Evolutionary conservation across 1,140 invertebrate genomes (phyloP), one percentile per base, ranked within the genome.

Genomic region (Coenobita brevimanus): DNA sequence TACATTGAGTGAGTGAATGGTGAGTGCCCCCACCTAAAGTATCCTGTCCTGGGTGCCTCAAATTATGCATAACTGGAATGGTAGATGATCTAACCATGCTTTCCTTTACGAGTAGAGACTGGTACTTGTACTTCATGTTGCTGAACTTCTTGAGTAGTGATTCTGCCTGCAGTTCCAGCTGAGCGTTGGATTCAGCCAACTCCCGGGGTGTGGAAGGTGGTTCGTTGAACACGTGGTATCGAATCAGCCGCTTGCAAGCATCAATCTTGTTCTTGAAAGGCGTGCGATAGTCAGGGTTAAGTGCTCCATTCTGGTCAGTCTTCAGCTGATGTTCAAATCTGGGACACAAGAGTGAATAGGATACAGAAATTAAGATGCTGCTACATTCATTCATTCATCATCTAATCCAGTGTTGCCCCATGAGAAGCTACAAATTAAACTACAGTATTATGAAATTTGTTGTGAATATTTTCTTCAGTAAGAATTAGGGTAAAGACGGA

Each of bases 211-310:
- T 94, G 30, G 95, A 93, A 64, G 95, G 94, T 80, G 94, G 94
- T 89, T 96, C 95, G 91, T 96, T 94, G 91, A 95, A 95, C 79
- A 97, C 96, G 92, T 98, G 97, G 93, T 97, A 97, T 60, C 96
- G 94, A 69, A 97, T 94, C 17, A 98, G 92, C 71, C 96, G 93
- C 91, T 96, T 95, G 82, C 96, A 96, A 2, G 96, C 96, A 92
- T 97, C 97, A 71, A 94, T 94, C 90, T 94, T 95, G 90, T 94
- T 94, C 89, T 92, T 92, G 91, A 97, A 97, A 17, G 96, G 96
- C 64, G 94, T 95, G 84, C 95, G 95, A 46, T 95, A 95, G 92
- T 97, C 96, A 10, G 97, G 96, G 91, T 95, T 95, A 13, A 95
- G 91, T 54, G 95, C 96, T 85, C 95, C 95, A 91, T 95, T 94